Percentiles rank a stretch among this genome's conserved stretches.
These are phyloP conservation scores for Ascaphus truei DNA, from an alignment of 2,113 vertebrate genomes.

Conservation along the genomic window DNA sequence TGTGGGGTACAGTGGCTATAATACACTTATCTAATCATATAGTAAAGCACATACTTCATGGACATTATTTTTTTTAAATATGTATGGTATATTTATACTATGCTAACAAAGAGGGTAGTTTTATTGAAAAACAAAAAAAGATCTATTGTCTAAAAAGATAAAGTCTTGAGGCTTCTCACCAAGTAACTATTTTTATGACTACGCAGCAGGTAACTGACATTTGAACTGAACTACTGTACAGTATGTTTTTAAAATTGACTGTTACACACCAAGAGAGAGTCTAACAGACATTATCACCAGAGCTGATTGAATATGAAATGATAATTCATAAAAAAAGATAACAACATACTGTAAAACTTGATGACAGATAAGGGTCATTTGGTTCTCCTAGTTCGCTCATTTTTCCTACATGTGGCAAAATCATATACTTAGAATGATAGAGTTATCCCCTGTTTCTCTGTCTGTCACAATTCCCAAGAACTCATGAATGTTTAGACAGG, in stretches of 20 bases:
- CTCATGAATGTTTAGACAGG: no score
- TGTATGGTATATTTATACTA: no score
- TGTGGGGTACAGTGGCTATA: no score
- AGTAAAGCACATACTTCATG: no score
- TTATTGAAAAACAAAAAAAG: no score
- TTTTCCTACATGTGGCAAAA: constrained; percentile 9
- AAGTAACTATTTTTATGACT: constrained; percentile 1
- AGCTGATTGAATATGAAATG: constrained; percentile 18
- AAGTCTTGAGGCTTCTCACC: background rate
- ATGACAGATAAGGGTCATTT: constrained; percentile 20
- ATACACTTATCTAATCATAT: no score
- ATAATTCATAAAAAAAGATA: constrained; percentile 21
- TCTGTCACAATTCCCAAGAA: no score
- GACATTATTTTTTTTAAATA: no score
- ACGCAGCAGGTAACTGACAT: constrained; percentile 6
- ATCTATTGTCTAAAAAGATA: background rate
- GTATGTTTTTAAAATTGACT: constrained; percentile 25
- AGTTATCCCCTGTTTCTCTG: no score
- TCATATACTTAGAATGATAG: constrained; percentile 11
- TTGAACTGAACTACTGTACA: constrained; percentile 14
- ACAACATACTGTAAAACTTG: constrained; percentile 15
- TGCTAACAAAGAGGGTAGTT: no score
- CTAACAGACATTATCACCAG: constrained; percentile 19
- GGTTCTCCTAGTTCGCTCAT: constrained; percentile 1
- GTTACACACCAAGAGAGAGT: constrained; percentile 14